A percentile compares a stretch with the other conserved stretches of the same genome.
Evolutionary conservation across 2,888 invertebrate species (phyloP).

Genomic region (Neoaliturus tenellus): DNA sequence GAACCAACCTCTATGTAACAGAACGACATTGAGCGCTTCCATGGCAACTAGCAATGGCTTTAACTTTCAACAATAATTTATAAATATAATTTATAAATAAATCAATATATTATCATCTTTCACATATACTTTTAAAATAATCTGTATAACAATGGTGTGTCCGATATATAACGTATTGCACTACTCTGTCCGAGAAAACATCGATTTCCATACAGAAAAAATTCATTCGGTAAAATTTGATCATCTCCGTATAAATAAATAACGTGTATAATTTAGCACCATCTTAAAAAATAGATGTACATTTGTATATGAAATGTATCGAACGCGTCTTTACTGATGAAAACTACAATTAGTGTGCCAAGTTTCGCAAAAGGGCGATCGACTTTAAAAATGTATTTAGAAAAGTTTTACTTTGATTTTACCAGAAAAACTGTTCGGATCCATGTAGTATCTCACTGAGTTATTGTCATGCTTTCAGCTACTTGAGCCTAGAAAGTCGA

Average conservation of each 20-base stretch:
- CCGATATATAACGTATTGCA: conserved; percentile 40
- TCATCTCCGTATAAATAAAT: conserved; percentile 15
- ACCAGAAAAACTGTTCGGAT: background rate
- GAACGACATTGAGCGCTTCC: conserved; percentile 25
- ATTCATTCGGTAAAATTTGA: conserved; percentile 34
- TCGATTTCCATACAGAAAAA: conserved; percentile 41
- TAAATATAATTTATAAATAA: conserved; percentile 53
- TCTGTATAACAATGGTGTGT: conserved; percentile 37
- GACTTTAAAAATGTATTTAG: background rate
- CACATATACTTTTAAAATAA: conserved; percentile 48
- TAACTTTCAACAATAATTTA: conserved; percentile 49
- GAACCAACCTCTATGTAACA: conserved; percentile 45
- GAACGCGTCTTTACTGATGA: conserved; percentile 11
- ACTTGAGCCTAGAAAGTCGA: conserved; percentile 13
- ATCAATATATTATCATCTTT: conserved; percentile 49
- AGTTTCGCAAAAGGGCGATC: conserved; percentile 32
- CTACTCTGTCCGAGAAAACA: conserved; percentile 28
- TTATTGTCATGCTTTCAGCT: conserved; percentile 41
- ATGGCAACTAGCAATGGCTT: conserved; percentile 53
- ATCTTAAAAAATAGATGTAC: conserved; percentile 41
- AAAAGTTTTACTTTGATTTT: background rate
- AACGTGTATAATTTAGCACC: conserved; percentile 50
- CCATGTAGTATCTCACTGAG: conserved; percentile 12
- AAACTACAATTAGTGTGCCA: conserved; percentile 39
- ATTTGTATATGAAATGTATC: conserved; percentile 51